These are phyloP conservation scores for Centroberyx gerrardi DNA, from an alignment of 2,797 vertebrate genomes.

Conservation along the genomic window DNA sequence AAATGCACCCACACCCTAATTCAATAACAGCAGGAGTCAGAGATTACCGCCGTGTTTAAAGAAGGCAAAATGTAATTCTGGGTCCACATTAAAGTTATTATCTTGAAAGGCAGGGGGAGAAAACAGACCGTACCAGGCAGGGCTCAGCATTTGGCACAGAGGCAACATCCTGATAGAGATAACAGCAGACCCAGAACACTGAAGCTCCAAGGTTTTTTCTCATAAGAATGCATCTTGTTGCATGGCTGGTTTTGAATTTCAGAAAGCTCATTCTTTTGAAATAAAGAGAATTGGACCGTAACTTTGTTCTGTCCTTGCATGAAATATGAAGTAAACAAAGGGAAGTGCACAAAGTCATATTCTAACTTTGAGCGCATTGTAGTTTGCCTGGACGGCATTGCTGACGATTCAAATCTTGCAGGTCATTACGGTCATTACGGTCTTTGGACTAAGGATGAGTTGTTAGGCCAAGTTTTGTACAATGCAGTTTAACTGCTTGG, in stretches of 20 bases:
- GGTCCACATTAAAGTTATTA: conserved; percentile 87
- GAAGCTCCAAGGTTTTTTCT: conserved; percentile 56
- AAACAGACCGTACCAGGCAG: conserved; percentile 40
- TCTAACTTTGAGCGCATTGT: conserved; percentile 22
- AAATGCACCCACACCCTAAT: conserved; percentile 71
- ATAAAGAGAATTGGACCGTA: conserved; percentile 59
- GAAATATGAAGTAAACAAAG: conserved; percentile 67
- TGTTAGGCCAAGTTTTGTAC: conserved; percentile 8
- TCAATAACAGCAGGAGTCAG: conserved; percentile 84
- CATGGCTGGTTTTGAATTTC: conserved; percentile 61
- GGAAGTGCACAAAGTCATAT: conserved; percentile 52
- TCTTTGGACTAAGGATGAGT: not conserved
- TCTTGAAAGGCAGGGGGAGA: conserved; percentile 81
- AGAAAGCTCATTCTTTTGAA: conserved; percentile 53
- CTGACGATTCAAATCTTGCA: conserved; percentile 1
- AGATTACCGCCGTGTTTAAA: conserved; percentile 87
- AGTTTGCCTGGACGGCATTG: conserved; percentile 17
- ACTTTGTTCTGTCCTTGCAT: conserved; percentile 68
- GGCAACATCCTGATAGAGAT: conserved; percentile 75
- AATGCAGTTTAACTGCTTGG: conserved; percentile 24
- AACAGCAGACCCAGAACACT: conserved; percentile 53
- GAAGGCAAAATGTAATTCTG: conserved; percentile 85
- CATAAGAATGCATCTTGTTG: conserved; percentile 66
- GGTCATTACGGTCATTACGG: conserved; percentile 8
- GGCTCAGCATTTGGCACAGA: conserved; percentile 46